Percentiles rank a stretch among this genome's conserved stretches.
Conservation (phyloP, 2,888 invertebrate genomes). For the Micoletzkya japonica region DNA sequence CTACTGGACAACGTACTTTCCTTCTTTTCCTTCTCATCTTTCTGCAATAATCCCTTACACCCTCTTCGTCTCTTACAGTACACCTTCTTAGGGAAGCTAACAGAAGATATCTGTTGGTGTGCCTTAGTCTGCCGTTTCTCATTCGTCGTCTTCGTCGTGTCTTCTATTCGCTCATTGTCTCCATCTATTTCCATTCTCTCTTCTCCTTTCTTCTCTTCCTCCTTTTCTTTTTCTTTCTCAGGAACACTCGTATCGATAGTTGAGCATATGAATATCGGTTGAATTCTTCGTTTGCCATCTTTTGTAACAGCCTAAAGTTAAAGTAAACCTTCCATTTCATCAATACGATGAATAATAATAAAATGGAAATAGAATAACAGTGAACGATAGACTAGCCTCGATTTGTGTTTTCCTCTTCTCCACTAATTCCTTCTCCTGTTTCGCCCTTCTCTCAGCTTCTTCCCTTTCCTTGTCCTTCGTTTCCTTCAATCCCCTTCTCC, state of each 20-base stretch:
- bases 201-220: neutral
- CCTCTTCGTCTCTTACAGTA: too few species aligned
- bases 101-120: too few species aligned
- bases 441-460: slow-evolving; percentile 30
- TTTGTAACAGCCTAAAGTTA: slow-evolving; percentile 47
- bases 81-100: too few species aligned
- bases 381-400: slow-evolving; percentile 15
- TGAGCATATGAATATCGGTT: slow-evolving; percentile 82
- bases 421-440: slow-evolving; percentile 30
- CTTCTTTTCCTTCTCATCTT: too few species aligned
- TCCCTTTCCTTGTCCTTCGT: slow-evolving; percentile 27
- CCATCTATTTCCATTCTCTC: neutral
- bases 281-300: slow-evolving; percentile 91
- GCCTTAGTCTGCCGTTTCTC: neutral
- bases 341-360: neutral
- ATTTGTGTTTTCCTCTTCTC: slow-evolving; percentile 42
- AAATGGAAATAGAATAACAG: neutral
- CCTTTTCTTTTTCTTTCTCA: slow-evolving; percentile 3
- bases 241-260: slow-evolving; percentile 29
- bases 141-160: neutral
- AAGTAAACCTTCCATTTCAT: neutral
- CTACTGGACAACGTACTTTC: too few species aligned
- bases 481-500: slow-evolving; percentile 5
- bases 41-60: too few species aligned
- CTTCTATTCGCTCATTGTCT: neutral